Base-by-base conservation (phyloP, 1,140 invertebrate genomes). In the Aphelenchoides besseyi region DNA sequence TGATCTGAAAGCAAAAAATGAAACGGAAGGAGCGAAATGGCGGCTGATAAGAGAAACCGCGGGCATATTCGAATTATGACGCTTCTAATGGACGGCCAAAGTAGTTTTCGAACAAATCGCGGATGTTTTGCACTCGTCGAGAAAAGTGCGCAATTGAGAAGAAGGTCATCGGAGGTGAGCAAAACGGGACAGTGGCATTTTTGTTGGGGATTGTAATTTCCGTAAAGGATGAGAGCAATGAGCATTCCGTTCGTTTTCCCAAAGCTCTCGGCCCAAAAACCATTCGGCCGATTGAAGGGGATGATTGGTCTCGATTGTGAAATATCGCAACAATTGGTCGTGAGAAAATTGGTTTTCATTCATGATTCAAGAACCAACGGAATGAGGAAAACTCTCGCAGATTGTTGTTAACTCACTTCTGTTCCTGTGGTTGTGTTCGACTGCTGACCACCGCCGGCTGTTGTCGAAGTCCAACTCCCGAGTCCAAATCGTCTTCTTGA, bases 401-500 rank as follows among this genome's bases (percentile, higher is more conserved):
- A n/a, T n/a, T n/a, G n/a, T n/a, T 8, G 5, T 41, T 41, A n/a
- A 59, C 55, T 59, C 18, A 59, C 55, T 59, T 59, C 18, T 59
- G 5, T 5, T 59, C 55, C 12, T 12, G 5, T 8, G 5, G 5
- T 33, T 28, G 55, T 29, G 55, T 16, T 28, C 55, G 32, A 59
- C 23, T 28, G 55, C 18, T 59, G 55, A 59, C 5, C 5, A 59
- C 55, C 5, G 55, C 55, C 55, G 55, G 55, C 5, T 59, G 32
- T 35, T 29, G 32, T 18, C 63, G 30, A 16, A 66, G 29, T 9
- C 79, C 79, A 66, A 82, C 80, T 18, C 79, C 79, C 41, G 73
- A 77, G 69, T 82, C 79, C 59, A 79, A 69, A 69, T 79, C 78
- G 69, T 81, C 79, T 33, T 82, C 79, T 54, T 74, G 68, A 5